Conservation (phyloP, 2,888 invertebrate genomes). For the Caenorhabditis sp. region DNA sequence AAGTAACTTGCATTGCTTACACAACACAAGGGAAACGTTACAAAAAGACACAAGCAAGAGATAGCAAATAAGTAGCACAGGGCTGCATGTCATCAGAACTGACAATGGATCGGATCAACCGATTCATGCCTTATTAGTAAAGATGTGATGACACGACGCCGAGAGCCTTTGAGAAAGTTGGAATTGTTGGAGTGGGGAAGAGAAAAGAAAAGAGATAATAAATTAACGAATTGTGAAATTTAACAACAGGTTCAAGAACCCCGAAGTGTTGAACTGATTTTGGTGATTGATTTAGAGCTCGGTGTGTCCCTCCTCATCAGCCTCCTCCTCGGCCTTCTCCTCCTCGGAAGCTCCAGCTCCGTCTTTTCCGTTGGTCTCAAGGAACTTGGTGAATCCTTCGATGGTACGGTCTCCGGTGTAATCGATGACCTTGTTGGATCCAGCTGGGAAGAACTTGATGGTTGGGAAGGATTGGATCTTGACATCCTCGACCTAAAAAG, state of each 20-base stretch:
- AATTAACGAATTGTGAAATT: conserved; percentile 51
- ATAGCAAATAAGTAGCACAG: conserved; percentile 49
- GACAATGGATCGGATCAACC: conserved; percentile 16
- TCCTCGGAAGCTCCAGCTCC: conserved; percentile 85
- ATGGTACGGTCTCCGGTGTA: conserved; percentile 97
- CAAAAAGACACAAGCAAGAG: conserved; percentile 53
- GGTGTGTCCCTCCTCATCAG: conserved; percentile 76
- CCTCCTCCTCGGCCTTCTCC: conserved; percentile 82
- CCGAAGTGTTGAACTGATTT: conserved; percentile 44
- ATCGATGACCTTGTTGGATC: conserved; percentile 91
- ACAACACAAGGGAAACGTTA: conserved; percentile 59
- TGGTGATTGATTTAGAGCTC: conserved; percentile 72
- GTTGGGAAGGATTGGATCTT: conserved; percentile 88
- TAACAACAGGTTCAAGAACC: conserved; percentile 64
- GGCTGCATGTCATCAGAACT: conserved; percentile 16
- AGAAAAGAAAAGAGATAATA: conserved; percentile 35
- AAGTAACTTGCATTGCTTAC: conserved; percentile 65
- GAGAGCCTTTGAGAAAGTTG: conserved; percentile 32
- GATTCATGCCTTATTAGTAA: conserved; percentile 50
- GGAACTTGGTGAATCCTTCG: conserved; percentile 93
- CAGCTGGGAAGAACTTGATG: conserved; percentile 94
- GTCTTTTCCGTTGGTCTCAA: conserved; percentile 92
- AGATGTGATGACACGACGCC: conserved; percentile 32
- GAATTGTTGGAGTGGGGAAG: neutral
- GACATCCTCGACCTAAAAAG: conserved; percentile 80